Conservation (phyloP, 2,113 vertebrate species). For the Microcebus murinus region DNA sequence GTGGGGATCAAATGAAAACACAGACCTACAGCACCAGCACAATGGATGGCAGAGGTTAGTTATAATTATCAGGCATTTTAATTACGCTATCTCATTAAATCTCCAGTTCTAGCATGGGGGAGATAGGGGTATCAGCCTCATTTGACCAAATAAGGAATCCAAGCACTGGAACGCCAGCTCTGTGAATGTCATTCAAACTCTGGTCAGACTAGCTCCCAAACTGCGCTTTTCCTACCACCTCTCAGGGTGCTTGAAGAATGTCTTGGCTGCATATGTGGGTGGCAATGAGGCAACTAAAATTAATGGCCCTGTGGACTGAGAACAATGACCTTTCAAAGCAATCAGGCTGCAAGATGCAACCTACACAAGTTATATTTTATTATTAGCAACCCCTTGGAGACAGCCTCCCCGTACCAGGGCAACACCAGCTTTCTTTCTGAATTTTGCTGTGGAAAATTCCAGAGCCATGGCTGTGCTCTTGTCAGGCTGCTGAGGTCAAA, state of each 20-base stretch:
- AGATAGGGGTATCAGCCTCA: neutral
- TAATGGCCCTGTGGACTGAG: neutral
- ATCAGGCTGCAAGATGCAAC: neutral
- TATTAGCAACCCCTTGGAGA: neutral
- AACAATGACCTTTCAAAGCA: constrained; percentile 38
- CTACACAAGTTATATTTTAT: neutral
- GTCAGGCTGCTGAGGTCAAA: neutral
- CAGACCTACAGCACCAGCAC: neutral
- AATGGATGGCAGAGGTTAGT: neutral
- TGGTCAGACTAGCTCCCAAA: neutral
- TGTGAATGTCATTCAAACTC: neutral
- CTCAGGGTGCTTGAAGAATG: neutral
- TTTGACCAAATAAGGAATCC: neutral
- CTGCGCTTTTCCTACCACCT: neutral
- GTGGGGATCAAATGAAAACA: neutral
- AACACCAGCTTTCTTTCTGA: neutral
- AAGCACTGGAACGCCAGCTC: neutral
- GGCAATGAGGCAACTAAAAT: neutral
- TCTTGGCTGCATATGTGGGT: constrained; percentile 15
- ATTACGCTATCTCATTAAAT: neutral
- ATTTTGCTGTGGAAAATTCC: neutral
- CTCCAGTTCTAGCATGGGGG: neutral
- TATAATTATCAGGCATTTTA: neutral
- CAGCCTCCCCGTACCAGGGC: neutral
- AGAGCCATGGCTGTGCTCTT: neutral